A percentile compares a stretch with the other conserved stretches of the same genome.
Evolutionary conservation across 2,888 invertebrate species (phyloP).

Genomic region (Conistra vaccinii): DNA sequence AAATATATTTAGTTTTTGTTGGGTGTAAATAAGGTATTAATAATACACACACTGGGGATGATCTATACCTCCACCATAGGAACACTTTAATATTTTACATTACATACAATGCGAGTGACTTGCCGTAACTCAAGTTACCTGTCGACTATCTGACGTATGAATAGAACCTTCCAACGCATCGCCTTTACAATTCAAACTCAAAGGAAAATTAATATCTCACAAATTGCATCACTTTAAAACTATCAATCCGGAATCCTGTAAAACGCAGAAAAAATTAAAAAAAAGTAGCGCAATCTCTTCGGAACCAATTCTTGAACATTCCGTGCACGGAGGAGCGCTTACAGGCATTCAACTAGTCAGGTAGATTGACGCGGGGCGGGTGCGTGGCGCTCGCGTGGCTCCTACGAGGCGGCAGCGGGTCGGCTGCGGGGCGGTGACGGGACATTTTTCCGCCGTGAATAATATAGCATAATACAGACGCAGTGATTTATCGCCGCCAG

Average conservation of each 20-base stretch:
- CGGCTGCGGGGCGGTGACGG: constrained; percentile 40
- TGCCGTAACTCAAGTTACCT: background rate
- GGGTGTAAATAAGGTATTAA: background rate
- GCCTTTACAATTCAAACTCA: background rate
- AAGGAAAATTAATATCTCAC: constrained; percentile 1
- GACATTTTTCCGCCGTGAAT: constrained; percentile 59
- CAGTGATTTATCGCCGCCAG: constrained; percentile 65
- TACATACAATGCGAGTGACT: background rate
- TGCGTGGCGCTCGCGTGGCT: background rate
- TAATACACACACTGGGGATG: background rate
- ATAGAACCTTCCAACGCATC: background rate
- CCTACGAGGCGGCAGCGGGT: constrained; percentile 23
- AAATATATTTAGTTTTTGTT: background rate
- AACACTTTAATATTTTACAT: constrained; percentile 16
- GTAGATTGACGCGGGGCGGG: constrained; percentile 30
- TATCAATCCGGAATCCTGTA: constrained; percentile 22
- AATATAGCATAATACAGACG: constrained; percentile 58
- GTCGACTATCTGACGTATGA: background rate
- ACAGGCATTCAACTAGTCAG: constrained; percentile 43
- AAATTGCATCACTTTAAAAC: constrained; percentile 21
- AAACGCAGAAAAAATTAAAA: constrained; percentile 8
- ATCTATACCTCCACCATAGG: background rate
- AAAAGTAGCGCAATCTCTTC: background rate
- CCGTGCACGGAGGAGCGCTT: constrained; percentile 38
- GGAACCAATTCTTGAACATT: constrained; percentile 33